phyloP scores from a whole-genome alignment of 2,797 vertebrate genomes.

The Platalea minor region DNA sequence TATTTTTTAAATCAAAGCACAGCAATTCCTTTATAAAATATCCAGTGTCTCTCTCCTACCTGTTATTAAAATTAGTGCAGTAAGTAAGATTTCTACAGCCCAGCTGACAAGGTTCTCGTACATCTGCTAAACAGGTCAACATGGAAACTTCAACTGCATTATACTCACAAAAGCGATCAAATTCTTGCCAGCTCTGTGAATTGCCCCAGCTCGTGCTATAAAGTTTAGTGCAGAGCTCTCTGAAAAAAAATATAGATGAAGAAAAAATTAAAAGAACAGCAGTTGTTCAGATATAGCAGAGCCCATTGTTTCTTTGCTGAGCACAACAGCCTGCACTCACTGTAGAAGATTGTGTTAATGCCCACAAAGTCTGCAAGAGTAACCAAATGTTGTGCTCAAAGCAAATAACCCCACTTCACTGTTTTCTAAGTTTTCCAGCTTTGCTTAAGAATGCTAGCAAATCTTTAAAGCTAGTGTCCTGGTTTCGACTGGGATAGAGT shows the following conservation, averaged over 20 bases:
- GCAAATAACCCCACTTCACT: background rate
- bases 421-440: background rate
- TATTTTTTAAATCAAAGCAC: conserved; percentile 43
- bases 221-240: conserved; percentile 94
- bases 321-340: background rate
- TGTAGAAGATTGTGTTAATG: background rate
- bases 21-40: conserved; percentile 54
- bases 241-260: conserved; percentile 35
- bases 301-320: background rate
- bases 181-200: conserved; percentile 96
- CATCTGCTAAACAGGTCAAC: conserved; percentile 94
- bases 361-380: background rate
- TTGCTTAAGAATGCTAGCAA: background rate
- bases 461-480: background rate
- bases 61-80: conserved; percentile 99
- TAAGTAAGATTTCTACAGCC: conserved; percentile 95
- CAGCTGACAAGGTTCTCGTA: conserved; percentile 95
- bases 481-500: too few species aligned
- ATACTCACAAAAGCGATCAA: conserved; percentile 95
- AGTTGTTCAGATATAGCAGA: background rate
- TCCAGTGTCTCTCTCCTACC: conserved; percentile 77
- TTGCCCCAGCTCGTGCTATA: conserved; percentile 95
- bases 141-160: conserved; percentile 91
- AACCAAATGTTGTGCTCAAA: background rate
- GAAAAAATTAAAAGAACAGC: background rate